Evolutionary conservation across 2,888 invertebrate species (phyloP).

Genomic region (Lasioglossum figueresi): DNA sequence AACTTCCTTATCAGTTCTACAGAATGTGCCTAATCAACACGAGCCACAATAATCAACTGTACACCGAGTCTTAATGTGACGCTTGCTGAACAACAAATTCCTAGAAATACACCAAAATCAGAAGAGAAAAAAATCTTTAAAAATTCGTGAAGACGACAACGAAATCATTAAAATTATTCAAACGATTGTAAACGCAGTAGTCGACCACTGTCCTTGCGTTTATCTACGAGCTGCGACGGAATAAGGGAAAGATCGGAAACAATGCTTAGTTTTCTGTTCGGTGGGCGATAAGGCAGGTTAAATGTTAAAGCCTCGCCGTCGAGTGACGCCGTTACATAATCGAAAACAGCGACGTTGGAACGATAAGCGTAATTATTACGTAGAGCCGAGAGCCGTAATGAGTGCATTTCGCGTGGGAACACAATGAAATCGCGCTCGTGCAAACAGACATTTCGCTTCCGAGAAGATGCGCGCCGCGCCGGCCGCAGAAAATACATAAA

Average conservation of each 20-base stretch:
- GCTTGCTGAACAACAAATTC: not conserved
- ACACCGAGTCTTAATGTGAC: not conserved
- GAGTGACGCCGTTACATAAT: slow-evolving; percentile 54
- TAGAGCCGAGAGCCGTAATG: slow-evolving; percentile 11
- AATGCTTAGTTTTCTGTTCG: slow-evolving; percentile 22
- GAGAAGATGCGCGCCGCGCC: slow-evolving; percentile 20
- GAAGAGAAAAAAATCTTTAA: not conserved
- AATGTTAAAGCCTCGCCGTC: slow-evolving; percentile 54
- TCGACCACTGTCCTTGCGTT: not conserved
- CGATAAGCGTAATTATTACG: slow-evolving; percentile 62
- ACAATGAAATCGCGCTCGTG: slow-evolving; percentile 12
- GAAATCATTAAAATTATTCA: not conserved
- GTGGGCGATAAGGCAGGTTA: slow-evolving; percentile 38
- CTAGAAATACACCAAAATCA: not conserved
- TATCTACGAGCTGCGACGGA: not conserved
- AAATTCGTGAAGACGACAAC: not conserved
- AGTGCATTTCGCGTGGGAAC: slow-evolving; percentile 35
- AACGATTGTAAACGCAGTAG: too few species aligned
- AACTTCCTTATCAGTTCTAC: not conserved
- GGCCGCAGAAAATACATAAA: slow-evolving; percentile 5
- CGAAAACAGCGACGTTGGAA: slow-evolving; percentile 38
- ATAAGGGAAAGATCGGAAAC: not conserved
- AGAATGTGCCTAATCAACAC: not conserved
- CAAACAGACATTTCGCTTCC: slow-evolving; percentile 22
- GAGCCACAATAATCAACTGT: not conserved